Evolutionary conservation across 2,888 invertebrate genomes (phyloP), one percentile per base, ranked within the genome.

Genomic region (Archips crataeganus): DNA sequence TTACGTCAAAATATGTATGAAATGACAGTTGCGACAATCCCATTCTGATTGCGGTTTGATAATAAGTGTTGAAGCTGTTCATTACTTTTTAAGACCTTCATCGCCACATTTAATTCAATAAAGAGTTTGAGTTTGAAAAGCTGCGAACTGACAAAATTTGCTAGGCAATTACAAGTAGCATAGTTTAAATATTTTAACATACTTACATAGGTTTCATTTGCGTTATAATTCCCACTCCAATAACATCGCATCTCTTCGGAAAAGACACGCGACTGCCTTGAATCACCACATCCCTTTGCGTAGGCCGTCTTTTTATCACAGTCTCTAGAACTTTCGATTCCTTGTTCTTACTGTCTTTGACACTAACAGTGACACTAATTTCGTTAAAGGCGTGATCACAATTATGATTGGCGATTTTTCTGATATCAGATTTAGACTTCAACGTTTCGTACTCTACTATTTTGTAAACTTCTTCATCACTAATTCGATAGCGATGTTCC

Each of bases 391-490:
- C 74, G 62, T 80, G 75, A 75, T 88, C 82, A 82, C 84, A 45
- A 77, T 82, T 79, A 11, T 80, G 77, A 61, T 80, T 77, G 36
- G 65, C 68, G 3, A 75, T 76, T 68, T 74, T 59, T 65, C 71
- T 77, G 60, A 79, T 76, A 42, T 78, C 77, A 42, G 80, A 78
- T 70, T 81, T 83, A 0, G 84, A 80, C 67, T 86, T 85, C 4
- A 84, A 80, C 1, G 85, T 84, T 79, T 92, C 91, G 75, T 93
- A 93, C 76, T 93, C 92, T 3, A 91, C 85, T 61, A 93, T 86
- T 76, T 92, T 92, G 69, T 83, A 92, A 8, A 92, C 90, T 79
- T 89, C 82, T 79, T 93, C 92, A 70, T 91, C 88, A 75, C 91
- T 92, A 0, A 86, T 86, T 49, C 82, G 84, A 15, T 77, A 81